Evolutionary conservation across 2,113 vertebrate species (phyloP).

Genomic region (Entelurus aequoreus): DNA sequence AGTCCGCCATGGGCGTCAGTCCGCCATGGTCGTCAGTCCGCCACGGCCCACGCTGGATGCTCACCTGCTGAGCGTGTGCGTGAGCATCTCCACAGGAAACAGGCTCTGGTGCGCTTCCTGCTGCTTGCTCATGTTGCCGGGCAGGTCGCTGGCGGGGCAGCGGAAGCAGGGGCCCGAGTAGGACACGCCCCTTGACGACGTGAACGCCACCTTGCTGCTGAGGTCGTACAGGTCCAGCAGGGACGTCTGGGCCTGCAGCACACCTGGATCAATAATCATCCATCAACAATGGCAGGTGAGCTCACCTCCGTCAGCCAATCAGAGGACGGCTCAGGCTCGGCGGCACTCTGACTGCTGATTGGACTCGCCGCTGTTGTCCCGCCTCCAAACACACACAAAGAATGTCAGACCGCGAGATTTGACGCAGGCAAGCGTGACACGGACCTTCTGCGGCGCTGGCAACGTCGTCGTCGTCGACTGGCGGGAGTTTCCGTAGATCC

Average conservation of each 20-base stretch:
- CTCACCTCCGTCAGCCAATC: constrained; percentile 2
- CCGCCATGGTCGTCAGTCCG: too few species aligned
- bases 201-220: neutral
- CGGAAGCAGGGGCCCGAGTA: constrained; percentile 9
- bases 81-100: constrained; percentile 2
- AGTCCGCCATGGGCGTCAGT: too few species aligned
- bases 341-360: neutral
- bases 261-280: neutral
- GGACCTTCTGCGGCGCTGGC: neutral
- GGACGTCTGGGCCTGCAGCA: constrained; percentile 1
- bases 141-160: constrained; percentile 6
- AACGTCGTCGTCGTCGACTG: neutral
- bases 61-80: constrained; percentile 7
- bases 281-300: neutral
- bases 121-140: constrained; percentile 1
- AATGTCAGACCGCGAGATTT: neutral
- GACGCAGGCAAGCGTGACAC: neutral
- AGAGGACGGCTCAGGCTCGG: neutral
- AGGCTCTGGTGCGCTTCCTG: constrained; percentile 7
- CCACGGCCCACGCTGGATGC: neutral
- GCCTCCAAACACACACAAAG: neutral
- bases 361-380: neutral
- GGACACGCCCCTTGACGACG: neutral
- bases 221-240: constrained; percentile 4
- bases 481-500: constrained; percentile 2